phyloP scores from a whole-genome alignment of 35 echinoderm and acorn worm species.

The Stichopus chloronotus region DNA sequence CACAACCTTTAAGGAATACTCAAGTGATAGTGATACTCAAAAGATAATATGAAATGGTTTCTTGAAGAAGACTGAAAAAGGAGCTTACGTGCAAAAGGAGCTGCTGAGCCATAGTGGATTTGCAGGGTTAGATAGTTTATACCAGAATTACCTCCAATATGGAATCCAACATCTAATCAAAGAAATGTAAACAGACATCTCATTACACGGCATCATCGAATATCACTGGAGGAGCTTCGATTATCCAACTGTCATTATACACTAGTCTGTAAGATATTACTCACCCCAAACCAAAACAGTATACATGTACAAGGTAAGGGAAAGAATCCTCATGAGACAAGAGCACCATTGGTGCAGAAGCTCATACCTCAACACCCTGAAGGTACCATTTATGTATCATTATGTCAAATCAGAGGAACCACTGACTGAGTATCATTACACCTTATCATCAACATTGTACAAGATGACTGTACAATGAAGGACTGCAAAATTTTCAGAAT shows the following conservation, averaged over 20 bases:
- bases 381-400: no score
- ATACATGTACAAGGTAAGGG: no score
- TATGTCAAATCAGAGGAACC: no score
- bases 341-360: no score
- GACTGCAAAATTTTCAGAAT: no score
- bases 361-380: no score
- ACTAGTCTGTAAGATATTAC: neutral
- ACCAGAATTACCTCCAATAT: conserved; percentile 65
- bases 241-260: neutral
- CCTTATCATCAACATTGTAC: no score
- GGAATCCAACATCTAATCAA: conserved; percentile 76
- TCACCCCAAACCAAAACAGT: neutral
- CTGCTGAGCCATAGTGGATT: conserved; percentile 78
- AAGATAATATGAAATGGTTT: neutral
- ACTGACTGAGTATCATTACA: no score
- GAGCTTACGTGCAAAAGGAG: conserved; percentile 59
- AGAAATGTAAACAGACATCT: no score
- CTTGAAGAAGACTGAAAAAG: neutral
- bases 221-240: neutral
- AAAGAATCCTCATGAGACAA: neutral
- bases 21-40: no score
- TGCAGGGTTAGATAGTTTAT: conserved; percentile 76
- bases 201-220: neutral
- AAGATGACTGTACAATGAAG: no score
- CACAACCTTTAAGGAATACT: neutral